Evolutionary conservation across 2,797 vertebrate species (phyloP).

Genomic region (Falco columbarius): DNA sequence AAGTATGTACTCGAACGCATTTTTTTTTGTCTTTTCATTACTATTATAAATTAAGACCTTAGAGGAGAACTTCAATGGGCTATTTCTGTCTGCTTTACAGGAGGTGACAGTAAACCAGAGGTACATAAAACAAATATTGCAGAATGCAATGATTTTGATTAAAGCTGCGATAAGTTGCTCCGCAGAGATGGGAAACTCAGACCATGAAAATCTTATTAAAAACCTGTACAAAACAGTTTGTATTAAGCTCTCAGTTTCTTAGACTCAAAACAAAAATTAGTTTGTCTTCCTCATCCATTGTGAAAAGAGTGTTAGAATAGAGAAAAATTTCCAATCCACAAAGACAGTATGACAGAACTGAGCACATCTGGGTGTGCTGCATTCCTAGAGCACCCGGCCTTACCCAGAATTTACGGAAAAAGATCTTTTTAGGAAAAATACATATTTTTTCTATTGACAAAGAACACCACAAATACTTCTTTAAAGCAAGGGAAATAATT

Average conservation of each 20-base stretch:
- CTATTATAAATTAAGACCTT: slow-evolving; percentile 3
- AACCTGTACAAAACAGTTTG: neutral
- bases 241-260: neutral
- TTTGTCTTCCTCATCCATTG: neutral
- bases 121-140: neutral
- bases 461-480: neutral
- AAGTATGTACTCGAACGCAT: neutral
- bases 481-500: neutral
- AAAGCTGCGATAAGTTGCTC: neutral
- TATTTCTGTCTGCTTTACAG: neutral
- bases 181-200: neutral
- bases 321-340: neutral
- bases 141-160: neutral
- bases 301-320: neutral
- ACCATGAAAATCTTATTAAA: neutral
- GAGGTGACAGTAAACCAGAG: neutral
- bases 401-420: neutral
- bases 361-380: neutral
- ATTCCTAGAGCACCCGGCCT: neutral
- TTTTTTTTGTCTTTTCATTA: neutral
- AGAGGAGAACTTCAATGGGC: neutral
- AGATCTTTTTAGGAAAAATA: neutral
- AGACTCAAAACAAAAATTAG: neutral
- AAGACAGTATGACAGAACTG: neutral
- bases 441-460: neutral